A percentile compares a stretch with the other conserved stretches of the same genome.
These are phyloP conservation scores for Metopia argyrocephala DNA, from an alignment of 2,888 invertebrate species.

Conservation along the genomic window DNA sequence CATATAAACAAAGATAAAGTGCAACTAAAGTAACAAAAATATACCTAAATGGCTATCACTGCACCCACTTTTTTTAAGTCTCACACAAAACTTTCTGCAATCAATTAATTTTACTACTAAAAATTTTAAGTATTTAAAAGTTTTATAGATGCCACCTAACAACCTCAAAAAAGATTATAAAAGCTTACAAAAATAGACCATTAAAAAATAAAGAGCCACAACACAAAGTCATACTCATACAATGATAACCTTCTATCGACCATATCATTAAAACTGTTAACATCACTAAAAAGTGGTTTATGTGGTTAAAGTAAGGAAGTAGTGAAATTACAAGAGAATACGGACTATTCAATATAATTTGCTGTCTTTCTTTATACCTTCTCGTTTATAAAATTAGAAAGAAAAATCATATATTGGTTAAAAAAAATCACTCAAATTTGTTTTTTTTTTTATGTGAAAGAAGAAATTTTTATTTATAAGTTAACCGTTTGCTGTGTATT, in stretches of 20 bases:
- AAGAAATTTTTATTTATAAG: no score
- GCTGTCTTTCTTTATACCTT: background rate
- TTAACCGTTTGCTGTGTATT: no score
- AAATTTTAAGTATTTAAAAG: background rate
- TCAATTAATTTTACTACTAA: background rate
- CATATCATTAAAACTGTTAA: background rate
- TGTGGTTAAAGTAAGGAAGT: no score
- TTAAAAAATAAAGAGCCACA: background rate
- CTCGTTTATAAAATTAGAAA: background rate
- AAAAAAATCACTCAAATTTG: no score
- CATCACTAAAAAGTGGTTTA: background rate
- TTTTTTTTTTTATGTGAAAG: no score
- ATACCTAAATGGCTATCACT: no score
- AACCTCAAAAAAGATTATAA: background rate
- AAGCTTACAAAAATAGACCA: background rate
- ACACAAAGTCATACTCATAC: background rate
- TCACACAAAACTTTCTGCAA: background rate
- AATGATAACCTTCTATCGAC: background rate
- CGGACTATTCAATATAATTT: background rate
- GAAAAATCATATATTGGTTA: no score
- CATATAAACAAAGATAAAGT: background rate
- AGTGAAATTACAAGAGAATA: no score
- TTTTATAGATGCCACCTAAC: background rate
- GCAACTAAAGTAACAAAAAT: no score
- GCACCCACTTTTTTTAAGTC: no score